These are phyloP conservation scores for Coecobrya sp. DNA, from an alignment of 2,888 invertebrate species.

Conservation along the genomic window DNA sequence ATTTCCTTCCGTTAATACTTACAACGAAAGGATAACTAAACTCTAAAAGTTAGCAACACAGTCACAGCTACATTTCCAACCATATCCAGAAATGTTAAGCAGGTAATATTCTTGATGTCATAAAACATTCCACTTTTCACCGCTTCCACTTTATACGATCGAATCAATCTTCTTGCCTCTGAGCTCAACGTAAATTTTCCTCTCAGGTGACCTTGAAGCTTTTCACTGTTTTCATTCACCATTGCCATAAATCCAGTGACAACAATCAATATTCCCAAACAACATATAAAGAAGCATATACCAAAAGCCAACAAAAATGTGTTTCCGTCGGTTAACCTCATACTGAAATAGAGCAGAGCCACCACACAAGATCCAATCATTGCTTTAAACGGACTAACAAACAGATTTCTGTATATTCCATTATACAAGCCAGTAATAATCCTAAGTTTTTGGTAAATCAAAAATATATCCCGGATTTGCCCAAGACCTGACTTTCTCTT, in stretches of 20 bases:
- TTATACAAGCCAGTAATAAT: not conserved
- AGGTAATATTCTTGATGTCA: slow-evolving; percentile 14
- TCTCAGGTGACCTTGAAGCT: not conserved
- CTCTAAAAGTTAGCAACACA: no score
- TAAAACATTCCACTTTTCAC: slow-evolving; percentile 50
- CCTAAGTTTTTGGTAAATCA: slow-evolving; percentile 19
- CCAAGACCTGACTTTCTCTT: not conserved
- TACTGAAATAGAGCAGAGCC: not conserved
- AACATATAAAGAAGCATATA: not conserved
- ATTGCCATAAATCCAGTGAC: slow-evolving; percentile 33
- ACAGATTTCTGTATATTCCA: not conserved
- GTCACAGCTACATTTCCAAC: no score
- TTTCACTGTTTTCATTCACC: slow-evolving; percentile 33
- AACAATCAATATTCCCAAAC: not conserved
- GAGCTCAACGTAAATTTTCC: not conserved
- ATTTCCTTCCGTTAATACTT: no score
- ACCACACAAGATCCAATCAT: not conserved
- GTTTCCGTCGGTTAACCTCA: not conserved
- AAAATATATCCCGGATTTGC: not conserved
- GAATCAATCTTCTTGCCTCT: not conserved
- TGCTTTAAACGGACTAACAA: not conserved
- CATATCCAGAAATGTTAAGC: slow-evolving; percentile 7
- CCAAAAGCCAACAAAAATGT: not conserved
- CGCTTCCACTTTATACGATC: slow-evolving; percentile 26
- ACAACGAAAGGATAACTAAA: no score